Conservation (phyloP, 2,797 vertebrate genomes). For the Telmatherina bonti region DNA sequence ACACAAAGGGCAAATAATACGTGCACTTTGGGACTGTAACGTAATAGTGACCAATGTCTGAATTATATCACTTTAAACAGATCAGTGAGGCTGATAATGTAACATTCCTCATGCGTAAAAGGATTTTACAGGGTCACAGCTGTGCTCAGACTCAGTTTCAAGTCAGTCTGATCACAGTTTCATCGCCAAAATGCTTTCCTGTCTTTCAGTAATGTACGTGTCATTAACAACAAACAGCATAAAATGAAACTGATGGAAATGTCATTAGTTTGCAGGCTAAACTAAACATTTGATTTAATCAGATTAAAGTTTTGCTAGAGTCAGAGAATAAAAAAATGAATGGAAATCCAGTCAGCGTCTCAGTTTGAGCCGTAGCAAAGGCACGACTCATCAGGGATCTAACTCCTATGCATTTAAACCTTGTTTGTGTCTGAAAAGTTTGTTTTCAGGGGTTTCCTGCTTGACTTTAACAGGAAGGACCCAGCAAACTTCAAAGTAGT, state of each 20-base stretch:
- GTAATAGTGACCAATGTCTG: background rate
- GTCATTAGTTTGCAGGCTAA: slow-evolving; percentile 2
- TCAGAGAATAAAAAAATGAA: background rate
- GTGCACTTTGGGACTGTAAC: background rate
- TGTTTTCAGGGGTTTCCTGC: slow-evolving; percentile 8
- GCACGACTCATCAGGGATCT: background rate
- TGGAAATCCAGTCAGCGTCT: background rate
- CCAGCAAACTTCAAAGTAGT: slow-evolving; percentile 26
- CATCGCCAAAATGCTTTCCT: background rate
- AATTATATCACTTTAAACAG: background rate
- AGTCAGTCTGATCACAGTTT: background rate
- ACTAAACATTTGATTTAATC: background rate
- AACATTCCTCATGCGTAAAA: background rate
- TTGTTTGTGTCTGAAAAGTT: too few relatives aligned
- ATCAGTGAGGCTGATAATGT: background rate
- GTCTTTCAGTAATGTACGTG: background rate
- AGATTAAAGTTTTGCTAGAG: background rate
- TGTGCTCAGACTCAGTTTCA: background rate
- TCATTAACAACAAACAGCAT: too few relatives aligned
- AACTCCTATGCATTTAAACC: background rate
- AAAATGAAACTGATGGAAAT: background rate
- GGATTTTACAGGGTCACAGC: background rate
- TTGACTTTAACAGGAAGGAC: slow-evolving; percentile 6
- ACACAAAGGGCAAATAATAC: background rate
- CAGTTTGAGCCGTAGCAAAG: background rate